Percentiles rank a stretch among this genome's conserved stretches.
Evolutionary conservation across 2,113 vertebrate genomes (phyloP).

Genomic region (Chrysochloris asiatica): DNA sequence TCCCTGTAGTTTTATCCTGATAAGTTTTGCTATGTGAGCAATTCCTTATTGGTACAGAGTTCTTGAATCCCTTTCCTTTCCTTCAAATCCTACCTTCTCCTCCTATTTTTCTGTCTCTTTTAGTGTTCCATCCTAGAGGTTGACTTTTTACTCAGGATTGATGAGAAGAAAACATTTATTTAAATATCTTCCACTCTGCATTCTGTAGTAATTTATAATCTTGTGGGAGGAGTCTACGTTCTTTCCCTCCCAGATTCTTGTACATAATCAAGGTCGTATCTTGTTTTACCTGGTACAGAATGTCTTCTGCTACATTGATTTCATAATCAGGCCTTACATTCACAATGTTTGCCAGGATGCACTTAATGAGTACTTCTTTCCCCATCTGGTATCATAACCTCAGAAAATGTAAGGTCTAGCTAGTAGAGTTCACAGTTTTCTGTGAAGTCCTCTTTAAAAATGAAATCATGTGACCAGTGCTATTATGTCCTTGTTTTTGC

Average conservation of each 20-base stretch:
- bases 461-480: neutral
- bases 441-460: neutral
- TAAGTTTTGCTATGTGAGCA: neutral
- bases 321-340: constrained; percentile 21
- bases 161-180: neutral
- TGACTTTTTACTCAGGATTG: neutral
- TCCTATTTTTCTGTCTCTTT: neutral
- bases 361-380: neutral
- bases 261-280: neutral
- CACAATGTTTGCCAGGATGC: neutral
- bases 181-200: neutral
- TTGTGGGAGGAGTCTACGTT: neutral
- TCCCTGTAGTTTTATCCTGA: neutral
- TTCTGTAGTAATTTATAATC: constrained; percentile 14
- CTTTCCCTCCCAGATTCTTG: neutral
- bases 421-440: neutral
- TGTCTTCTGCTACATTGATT: constrained; percentile 53
- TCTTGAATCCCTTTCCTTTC: neutral
- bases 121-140: neutral
- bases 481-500: neutral
- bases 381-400: neutral
- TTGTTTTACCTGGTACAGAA: constrained; percentile 48
- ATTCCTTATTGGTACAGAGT: neutral
- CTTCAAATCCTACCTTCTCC: neutral
- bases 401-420: constrained; percentile 2